Conservation (phyloP, 2,888 invertebrate species). For the Acleris holmiana region DNA sequence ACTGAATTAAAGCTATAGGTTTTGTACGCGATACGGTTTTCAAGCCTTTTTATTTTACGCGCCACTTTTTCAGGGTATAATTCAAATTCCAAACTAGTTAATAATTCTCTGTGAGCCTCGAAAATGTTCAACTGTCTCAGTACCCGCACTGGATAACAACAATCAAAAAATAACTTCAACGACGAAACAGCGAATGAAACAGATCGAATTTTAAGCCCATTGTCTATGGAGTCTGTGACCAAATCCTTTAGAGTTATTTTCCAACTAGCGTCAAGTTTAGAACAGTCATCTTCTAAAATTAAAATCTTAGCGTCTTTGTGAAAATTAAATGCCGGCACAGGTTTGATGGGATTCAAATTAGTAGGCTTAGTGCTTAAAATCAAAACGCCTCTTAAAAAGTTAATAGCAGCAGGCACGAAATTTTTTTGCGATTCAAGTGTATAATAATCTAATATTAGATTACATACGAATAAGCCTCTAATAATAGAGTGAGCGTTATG, state of each 20-base stretch:
- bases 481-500: constrained; percentile 87
- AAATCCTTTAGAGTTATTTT: constrained; percentile 86
- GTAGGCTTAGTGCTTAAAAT: constrained; percentile 88
- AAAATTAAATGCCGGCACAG: constrained; percentile 88
- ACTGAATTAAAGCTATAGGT: too few species aligned
- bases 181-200: constrained; percentile 83
- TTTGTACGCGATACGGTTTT: too few species aligned
- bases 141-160: too few species aligned
- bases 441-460: constrained; percentile 93
- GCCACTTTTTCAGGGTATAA: constrained; percentile 86
- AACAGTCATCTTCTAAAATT: constrained; percentile 81
- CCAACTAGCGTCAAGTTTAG: constrained; percentile 58
- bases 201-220: constrained; percentile 87
- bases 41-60: constrained; percentile 67
- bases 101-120: constrained; percentile 80
- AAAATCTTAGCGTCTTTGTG: constrained; percentile 82
- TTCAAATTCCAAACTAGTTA: constrained; percentile 83
- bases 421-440: constrained; percentile 90
- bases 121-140: constrained; percentile 78
- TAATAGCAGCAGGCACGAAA: constrained; percentile 91
- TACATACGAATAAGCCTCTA: constrained; percentile 90
- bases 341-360: constrained; percentile 84
- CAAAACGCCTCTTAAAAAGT: constrained; percentile 90
- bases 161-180: constrained; percentile 83
- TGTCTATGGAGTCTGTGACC: constrained; percentile 73